A percentile compares a stretch with the other conserved stretches of the same genome.
Evolutionary conservation across 2,888 invertebrate genomes (phyloP).

Genomic region (Nephrocerus scutellatus): DNA sequence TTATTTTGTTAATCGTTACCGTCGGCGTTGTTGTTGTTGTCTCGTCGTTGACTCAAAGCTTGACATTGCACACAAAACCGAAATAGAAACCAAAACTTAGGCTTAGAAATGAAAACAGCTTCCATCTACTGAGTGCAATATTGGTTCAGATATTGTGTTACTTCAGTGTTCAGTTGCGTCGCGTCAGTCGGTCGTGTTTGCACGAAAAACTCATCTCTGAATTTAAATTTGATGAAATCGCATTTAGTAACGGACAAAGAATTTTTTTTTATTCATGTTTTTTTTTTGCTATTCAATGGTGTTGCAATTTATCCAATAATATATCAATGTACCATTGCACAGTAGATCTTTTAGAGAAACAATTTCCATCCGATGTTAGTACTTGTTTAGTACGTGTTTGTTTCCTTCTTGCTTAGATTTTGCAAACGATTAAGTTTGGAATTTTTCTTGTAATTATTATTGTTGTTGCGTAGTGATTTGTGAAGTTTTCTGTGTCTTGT

Average conservation of each 20-base stretch:
- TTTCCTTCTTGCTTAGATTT: no score
- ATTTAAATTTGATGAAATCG: background rate
- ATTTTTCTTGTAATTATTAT: no score
- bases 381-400: no score
- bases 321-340: background rate
- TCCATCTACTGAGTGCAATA: slow-evolving; percentile 19
- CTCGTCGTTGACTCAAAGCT: slow-evolving; percentile 9
- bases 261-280: background rate
- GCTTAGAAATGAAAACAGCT: no score
- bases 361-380: no score
- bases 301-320: background rate
- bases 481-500: no score
- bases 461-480: no score
- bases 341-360: background rate
- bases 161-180: no score
- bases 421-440: no score
- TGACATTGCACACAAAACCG: slow-evolving; percentile 22
- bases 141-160: slow-evolving; percentile 20
- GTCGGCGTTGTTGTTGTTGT: no score
- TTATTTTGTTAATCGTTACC: background rate
- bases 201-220: slow-evolving; percentile 6
- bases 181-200: slow-evolving; percentile 13
- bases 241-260: background rate
- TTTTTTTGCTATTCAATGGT: background rate
- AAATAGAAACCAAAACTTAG: no score